Conservation (phyloP, 2,888 invertebrate genomes). For the Platycnemis pennipes region DNA sequence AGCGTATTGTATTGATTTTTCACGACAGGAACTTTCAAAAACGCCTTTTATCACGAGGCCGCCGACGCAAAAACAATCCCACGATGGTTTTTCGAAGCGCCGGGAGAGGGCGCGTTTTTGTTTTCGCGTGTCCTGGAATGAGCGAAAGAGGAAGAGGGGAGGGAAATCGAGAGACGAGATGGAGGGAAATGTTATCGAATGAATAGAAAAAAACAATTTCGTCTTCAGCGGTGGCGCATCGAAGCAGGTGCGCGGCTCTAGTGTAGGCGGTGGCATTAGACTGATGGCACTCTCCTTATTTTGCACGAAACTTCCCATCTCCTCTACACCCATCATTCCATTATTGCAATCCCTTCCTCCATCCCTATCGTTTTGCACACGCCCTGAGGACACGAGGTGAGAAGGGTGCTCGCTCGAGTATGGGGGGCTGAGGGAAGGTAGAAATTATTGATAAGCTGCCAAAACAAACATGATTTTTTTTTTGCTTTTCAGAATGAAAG, state of each 20-base stretch:
- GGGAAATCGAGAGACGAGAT: background rate
- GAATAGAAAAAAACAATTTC: background rate
- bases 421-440: background rate
- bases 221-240: background rate
- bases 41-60: background rate
- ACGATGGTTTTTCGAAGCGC: background rate
- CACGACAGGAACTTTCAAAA: background rate
- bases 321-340: background rate
- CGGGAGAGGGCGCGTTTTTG: background rate
- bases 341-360: background rate
- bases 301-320: background rate
- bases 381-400: background rate
- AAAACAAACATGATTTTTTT: background rate
- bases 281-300: background rate
- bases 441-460: conserved; percentile 21
- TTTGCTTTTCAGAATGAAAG: background rate
- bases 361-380: background rate
- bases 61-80: conserved; percentile 12
- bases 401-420: background rate
- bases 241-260: background rate
- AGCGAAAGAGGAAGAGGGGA: background rate
- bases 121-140: background rate
- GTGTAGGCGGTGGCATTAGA: background rate
- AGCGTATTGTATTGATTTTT: background rate
- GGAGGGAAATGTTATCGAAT: background rate